phyloP scores from a whole-genome alignment of 2,797 vertebrate genomes.

The Morelia viridis region DNA sequence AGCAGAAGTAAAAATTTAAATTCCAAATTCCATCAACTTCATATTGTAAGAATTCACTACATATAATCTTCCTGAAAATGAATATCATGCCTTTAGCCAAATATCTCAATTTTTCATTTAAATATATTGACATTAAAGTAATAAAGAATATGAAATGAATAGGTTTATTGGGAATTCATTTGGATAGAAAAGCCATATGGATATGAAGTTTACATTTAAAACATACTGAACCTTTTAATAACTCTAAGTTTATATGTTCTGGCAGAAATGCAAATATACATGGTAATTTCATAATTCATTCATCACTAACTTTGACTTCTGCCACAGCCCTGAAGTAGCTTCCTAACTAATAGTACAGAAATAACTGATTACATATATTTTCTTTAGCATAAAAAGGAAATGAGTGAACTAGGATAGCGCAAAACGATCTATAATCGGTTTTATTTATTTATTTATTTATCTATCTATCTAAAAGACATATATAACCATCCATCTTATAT shows the following conservation, averaged over 20 bases:
- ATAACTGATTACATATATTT: slow-evolving; percentile 12
- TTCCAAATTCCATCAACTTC: slow-evolving; percentile 44
- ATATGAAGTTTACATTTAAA: slow-evolving; percentile 31
- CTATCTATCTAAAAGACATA: not conserved
- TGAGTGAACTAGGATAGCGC: not conserved
- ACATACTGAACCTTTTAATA: slow-evolving; percentile 16
- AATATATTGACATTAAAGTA: slow-evolving; percentile 33
- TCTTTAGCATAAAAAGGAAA: not conserved
- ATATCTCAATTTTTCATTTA: slow-evolving; percentile 57
- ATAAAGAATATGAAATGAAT: slow-evolving; percentile 49
- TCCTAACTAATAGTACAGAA: slow-evolving; percentile 15
- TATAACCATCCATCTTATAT: not conserved
- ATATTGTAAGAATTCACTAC: slow-evolving; percentile 48
- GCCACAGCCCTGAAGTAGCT: slow-evolving; percentile 26
- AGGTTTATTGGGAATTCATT: slow-evolving; percentile 15
- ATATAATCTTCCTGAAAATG: slow-evolving; percentile 56
- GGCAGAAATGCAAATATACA: slow-evolving; percentile 25
- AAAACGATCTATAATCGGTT: not conserved
- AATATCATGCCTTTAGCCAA: slow-evolving; percentile 61
- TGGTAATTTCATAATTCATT: slow-evolving; percentile 35
- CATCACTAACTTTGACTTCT: slow-evolving; percentile 21
- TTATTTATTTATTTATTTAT: not conserved
- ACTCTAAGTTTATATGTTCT: slow-evolving; percentile 12
- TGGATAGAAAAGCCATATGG: slow-evolving; percentile 15
- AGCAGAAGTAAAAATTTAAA: slow-evolving; percentile 51